Percentiles rank a stretch among this genome's conserved stretches.
phyloP scores from a whole-genome alignment of 2,113 vertebrate genomes.

The Mus pahari region DNA sequence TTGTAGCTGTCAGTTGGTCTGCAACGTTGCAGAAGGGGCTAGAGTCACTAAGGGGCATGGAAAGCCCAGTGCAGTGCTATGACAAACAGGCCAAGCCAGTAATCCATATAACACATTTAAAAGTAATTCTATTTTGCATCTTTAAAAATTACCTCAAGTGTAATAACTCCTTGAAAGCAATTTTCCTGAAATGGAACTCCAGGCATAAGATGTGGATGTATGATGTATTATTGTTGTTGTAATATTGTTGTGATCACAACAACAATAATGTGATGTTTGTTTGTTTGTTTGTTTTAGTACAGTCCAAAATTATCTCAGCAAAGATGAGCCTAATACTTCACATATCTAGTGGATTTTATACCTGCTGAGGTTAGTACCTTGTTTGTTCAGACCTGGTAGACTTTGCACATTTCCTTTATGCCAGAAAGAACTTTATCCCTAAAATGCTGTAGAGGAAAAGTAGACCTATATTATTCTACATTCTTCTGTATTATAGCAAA shows the following conservation, averaged over 20 bases:
- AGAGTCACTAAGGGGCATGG: no score
- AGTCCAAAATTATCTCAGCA: background rate
- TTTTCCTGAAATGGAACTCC: background rate
- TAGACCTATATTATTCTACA: background rate
- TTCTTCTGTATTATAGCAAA: background rate
- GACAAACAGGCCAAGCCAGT: background rate
- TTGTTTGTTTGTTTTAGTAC: background rate
- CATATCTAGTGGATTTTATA: background rate
- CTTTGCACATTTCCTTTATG: background rate
- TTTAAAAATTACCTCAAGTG: background rate
- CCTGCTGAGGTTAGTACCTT: background rate
- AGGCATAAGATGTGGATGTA: background rate
- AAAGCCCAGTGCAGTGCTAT: background rate
- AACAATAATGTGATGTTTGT: background rate
- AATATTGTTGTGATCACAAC: no score
- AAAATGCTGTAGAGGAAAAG: background rate
- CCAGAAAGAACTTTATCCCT: background rate
- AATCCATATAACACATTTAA: background rate
- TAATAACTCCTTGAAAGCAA: background rate
- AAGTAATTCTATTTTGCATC: background rate
- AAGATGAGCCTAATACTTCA: background rate
- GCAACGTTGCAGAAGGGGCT: fast-evolving
- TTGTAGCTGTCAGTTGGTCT: no score
- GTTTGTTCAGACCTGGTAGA: background rate
- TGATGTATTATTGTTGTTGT: background rate